Percentiles rank a stretch among this genome's conserved stretches.
Evolutionary conservation across 2,113 vertebrate genomes (phyloP).

Genomic region (Pseudolaguvia tuberculata): DNA sequence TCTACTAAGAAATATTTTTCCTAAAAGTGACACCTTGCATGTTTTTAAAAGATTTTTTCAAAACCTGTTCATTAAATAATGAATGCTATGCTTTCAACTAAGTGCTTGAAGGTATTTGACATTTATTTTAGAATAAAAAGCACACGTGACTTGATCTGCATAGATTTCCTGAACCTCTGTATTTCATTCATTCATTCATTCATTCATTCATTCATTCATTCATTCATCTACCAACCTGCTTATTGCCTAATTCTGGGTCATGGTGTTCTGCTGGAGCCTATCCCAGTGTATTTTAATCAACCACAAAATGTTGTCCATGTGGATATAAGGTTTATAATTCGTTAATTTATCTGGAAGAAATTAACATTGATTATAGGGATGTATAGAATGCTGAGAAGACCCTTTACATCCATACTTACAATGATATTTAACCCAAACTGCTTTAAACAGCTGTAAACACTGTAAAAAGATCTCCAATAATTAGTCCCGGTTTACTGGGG

Average conservation of each 20-base stretch:
- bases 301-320: background rate
- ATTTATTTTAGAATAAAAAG: no score
- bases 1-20: background rate
- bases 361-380: conserved; percentile 3
- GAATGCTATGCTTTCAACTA: background rate
- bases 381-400: background rate
- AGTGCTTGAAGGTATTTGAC: background rate
- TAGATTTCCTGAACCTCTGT: background rate
- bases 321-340: background rate
- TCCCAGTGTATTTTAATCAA: no score
- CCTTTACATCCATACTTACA: background rate
- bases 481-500: background rate
- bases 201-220: no score
- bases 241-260: no score
- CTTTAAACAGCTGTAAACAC: background rate
- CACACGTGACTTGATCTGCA: background rate
- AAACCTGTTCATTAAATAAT: background rate
- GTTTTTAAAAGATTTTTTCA: background rate
- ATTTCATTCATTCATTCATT: no score
- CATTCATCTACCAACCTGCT: no score
- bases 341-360: no score
- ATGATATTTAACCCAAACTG: no score
- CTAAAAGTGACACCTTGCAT: background rate
- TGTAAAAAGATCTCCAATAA: background rate
- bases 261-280: no score